Evolutionary conservation across 2,888 invertebrate genomes (phyloP), one percentile per base, ranked within the genome.

Genomic region (Tortricodes alternella): DNA sequence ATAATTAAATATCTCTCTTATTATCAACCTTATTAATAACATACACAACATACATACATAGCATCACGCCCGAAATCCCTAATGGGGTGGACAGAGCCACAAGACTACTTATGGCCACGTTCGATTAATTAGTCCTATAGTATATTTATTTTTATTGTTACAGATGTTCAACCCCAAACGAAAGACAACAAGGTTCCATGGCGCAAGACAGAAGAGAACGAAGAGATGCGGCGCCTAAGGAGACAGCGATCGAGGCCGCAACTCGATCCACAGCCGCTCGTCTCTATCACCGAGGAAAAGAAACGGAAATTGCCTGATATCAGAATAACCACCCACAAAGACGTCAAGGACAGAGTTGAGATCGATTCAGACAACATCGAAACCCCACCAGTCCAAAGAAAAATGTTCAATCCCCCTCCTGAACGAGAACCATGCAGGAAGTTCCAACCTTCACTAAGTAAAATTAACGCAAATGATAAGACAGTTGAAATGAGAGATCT

Each of bases 341-440:
- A 78, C 4, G 60, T 43, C 1, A 78, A 76, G 39, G 95, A 95
- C 67, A 94, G 94, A 75, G 93, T 94, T 8, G 96, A 97, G 74
- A 96, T 97, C 34, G 97, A 97, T 78, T 96, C 96, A 2, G 97
- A 97, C 68, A 97, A 97, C 68, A 95, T 97, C 24, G 97, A 97
- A 89, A 97, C 97, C 1, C 97, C 97, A 15, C 97, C 97, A 3
- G 95, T 94, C 0, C 94, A 94, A 13, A 91, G 97, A 53, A 93
- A 95, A 65, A 83, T 93, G 21, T 94, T 94, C 71, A 93, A 92
- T 55, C 92, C 94, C 1, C 92, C 93, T 1, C 92, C 93, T 27
- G 93, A 93, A 37, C 92, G 92, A 62, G 92, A 91, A 66, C 92
- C 92, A 0, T 93, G 93, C 70, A 83, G 92, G 46, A 89, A 92